Evolutionary conservation across 2,797 vertebrate species (phyloP).

Genomic region (Novumbra hubbsi): DNA sequence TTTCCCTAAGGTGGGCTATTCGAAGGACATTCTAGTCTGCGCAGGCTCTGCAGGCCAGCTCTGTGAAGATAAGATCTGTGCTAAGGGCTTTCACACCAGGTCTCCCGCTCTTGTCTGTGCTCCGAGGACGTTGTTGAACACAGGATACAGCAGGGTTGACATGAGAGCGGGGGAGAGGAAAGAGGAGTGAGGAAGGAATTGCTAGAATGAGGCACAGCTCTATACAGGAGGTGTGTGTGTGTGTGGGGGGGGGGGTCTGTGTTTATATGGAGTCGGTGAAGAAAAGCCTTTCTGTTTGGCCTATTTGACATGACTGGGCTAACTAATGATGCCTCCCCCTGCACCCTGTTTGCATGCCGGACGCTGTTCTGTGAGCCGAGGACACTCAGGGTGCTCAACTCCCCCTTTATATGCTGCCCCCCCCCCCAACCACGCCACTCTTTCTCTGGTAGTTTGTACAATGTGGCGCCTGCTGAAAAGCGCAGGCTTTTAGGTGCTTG

Average conservation of each 20-base stretch:
- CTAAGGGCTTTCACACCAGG: background rate
- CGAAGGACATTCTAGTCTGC: background rate
- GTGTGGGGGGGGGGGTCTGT: slow-evolving; percentile 50
- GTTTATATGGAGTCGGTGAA: slow-evolving; percentile 63
- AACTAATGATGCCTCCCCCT: slow-evolving; percentile 59
- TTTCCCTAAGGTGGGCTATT: background rate
- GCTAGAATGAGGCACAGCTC: background rate
- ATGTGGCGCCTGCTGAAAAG: slow-evolving; percentile 55
- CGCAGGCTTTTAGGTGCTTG: slow-evolving; percentile 39
- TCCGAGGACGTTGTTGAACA: slow-evolving; percentile 49
- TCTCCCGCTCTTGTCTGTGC: background rate
- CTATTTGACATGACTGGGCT: slow-evolving; percentile 67
- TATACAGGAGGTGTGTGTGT: slow-evolving; percentile 40
- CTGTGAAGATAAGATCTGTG: background rate
- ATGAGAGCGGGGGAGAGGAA: background rate
- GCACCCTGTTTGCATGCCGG: background rate
- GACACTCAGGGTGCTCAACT: background rate
- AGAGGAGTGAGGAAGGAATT: background rate
- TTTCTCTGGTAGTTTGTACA: slow-evolving; percentile 33
- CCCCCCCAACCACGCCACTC: background rate
- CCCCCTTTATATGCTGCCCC: slow-evolving; percentile 22
- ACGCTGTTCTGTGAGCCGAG: background rate
- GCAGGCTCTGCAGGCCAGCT: background rate
- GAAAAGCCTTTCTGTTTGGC: slow-evolving; percentile 62
- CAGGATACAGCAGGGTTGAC: background rate